Percentiles rank a stretch among this genome's conserved stretches.
Evolutionary conservation across 2,888 invertebrate species (phyloP).

Genomic region (Heliconius erato): DNA sequence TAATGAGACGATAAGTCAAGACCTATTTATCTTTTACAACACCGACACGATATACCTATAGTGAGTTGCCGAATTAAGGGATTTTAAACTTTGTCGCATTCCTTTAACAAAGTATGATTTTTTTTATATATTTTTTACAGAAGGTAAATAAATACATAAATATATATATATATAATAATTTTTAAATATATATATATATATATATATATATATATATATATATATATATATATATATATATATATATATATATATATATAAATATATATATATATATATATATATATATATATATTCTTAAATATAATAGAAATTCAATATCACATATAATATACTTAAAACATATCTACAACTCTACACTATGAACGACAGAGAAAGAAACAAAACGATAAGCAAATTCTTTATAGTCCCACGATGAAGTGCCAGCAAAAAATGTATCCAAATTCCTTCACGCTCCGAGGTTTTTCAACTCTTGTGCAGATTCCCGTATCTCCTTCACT

Average conservation of each 20-base stretch:
- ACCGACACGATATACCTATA: no score
- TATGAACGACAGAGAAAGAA: neutral
- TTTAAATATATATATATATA: neutral
- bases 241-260: no score
- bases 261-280: no score
- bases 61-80: no score
- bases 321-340: neutral
- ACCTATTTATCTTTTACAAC: no score
- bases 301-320: neutral
- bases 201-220: neutral
- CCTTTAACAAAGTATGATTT: no score
- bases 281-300: neutral
- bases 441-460: slow-evolving; percentile 72
- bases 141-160: no score
- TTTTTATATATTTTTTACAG: no score
- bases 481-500: slow-evolving; percentile 32
- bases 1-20: no score
- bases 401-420: slow-evolving; percentile 56
- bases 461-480: slow-evolving; percentile 66
- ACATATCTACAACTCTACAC: neutral
- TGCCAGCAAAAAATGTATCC: slow-evolving; percentile 59
- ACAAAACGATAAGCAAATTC: slow-evolving; percentile 40
- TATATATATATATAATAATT: no score
- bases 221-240: neutral
- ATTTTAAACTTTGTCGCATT: no score